Evolutionary conservation across 2,888 invertebrate genomes (phyloP).

Genomic region (Dicranocentrus wangi): DNA sequence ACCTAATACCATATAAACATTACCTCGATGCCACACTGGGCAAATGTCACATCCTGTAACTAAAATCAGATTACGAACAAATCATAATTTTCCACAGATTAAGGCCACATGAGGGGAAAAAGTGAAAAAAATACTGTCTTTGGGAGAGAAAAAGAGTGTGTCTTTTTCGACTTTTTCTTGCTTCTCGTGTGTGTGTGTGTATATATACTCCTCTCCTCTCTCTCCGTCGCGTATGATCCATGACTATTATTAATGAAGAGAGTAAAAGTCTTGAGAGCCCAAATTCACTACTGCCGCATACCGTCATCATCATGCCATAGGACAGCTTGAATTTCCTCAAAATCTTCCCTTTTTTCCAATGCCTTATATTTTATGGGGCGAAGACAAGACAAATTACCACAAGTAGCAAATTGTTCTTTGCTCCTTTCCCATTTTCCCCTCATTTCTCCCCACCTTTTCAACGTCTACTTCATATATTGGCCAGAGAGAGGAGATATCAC

Average conservation of each 20-base stretch:
- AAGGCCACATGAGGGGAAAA: conserved; percentile 4
- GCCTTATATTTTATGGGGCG: conserved; percentile 13
- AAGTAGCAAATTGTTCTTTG: conserved; percentile 43
- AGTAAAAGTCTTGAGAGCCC: not conserved
- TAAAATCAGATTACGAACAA: conserved; percentile 8
- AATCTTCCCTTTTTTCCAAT: not conserved
- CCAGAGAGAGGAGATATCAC: conserved; percentile 14
- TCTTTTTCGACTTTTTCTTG: not conserved
- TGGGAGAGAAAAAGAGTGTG: not conserved
- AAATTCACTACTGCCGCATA: too few species aligned
- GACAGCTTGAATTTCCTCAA: not conserved
- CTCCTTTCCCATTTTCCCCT: conserved; percentile 5
- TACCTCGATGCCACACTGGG: not conserved
- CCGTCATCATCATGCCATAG: too few species aligned
- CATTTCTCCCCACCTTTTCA: not conserved
- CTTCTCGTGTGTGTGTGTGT: too few species aligned
- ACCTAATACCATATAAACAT: not conserved
- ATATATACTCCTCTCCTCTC: too few species aligned
- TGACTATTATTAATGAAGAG: not conserved
- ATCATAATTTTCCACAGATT: conserved; percentile 27
- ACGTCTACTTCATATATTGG: not conserved
- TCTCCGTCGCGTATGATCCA: not conserved
- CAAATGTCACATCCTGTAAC: conserved; percentile 26
- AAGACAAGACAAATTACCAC: conserved; percentile 57
- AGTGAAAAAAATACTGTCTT: not conserved